Percentiles rank a stretch among this genome's conserved stretches.
Evolutionary conservation across 2,797 vertebrate genomes (phyloP).

Genomic region (Karalla daura): DNA sequence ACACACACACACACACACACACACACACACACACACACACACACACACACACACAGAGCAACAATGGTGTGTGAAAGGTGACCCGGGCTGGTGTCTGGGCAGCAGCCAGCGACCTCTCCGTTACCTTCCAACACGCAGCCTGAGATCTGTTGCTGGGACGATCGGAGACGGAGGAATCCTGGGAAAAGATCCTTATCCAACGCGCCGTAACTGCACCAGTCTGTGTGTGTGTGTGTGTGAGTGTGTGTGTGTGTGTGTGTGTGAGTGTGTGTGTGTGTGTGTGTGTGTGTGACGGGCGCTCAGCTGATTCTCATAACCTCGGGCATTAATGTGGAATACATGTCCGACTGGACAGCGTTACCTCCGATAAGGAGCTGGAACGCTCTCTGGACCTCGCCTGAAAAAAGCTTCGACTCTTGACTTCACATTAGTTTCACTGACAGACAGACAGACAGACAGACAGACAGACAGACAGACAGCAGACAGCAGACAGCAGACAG

Average conservation of each 20-base stretch:
- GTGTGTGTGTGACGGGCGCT: too few species aligned
- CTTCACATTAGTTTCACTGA: too few species aligned
- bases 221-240: neutral
- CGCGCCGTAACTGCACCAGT: slow-evolving; percentile 1
- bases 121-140: slow-evolving; percentile 41
- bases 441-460: too few species aligned
- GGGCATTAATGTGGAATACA: too few species aligned
- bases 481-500: slow-evolving; percentile 29
- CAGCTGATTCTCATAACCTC: too few species aligned
- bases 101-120: slow-evolving; percentile 29
- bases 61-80: slow-evolving; percentile 49
- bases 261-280: too few species aligned
- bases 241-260: too few species aligned
- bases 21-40: slow-evolving; percentile 18
- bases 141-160: slow-evolving; percentile 31
- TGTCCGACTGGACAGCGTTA: too few species aligned
- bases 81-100: slow-evolving; percentile 26
- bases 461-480: too few species aligned
- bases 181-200: slow-evolving; percentile 39
- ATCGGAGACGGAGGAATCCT: slow-evolving; percentile 11
- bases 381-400: too few species aligned
- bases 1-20: slow-evolving; percentile 13
- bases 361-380: too few species aligned
- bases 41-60: slow-evolving; percentile 16
- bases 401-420: too few species aligned